These are phyloP conservation scores for Scaptomyza hsui DNA, from an alignment of 1,140 invertebrate genomes.

Conservation along the genomic window DNA sequence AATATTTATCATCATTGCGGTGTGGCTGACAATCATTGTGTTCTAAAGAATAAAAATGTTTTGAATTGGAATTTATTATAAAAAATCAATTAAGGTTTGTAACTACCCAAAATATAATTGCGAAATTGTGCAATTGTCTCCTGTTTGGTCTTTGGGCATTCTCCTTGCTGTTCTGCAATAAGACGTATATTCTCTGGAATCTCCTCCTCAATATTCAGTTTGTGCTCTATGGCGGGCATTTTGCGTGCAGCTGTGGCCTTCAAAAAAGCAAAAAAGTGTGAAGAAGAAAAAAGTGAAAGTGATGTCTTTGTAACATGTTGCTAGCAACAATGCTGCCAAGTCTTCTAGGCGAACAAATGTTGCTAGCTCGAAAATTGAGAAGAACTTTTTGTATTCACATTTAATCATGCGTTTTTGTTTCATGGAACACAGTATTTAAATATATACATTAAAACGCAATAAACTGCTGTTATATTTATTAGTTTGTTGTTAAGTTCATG, in stretches of 20 bases:
- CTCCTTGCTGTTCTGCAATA: conserved; percentile 84
- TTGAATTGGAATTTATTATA: background rate
- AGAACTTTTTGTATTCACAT: background rate
- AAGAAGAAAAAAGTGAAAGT: background rate
- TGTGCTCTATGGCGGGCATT: conserved; percentile 74
- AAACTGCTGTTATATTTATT: background rate
- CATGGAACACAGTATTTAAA: no score
- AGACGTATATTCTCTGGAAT: conserved; percentile 66
- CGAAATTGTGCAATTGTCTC: conserved; percentile 87
- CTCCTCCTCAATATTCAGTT: conserved; percentile 69
- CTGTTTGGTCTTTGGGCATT: conserved; percentile 85
- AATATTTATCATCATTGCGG: conserved; percentile 92
- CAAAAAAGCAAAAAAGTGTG: background rate
- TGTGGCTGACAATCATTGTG: conserved; percentile 89
- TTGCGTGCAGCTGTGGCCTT: conserved; percentile 44
- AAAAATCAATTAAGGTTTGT: background rate
- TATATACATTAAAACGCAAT: no score
- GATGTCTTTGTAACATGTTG: background rate
- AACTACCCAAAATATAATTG: conserved; percentile 90
- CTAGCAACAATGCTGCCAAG: background rate
- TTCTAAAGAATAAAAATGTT: conserved; percentile 84
- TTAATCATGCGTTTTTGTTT: background rate
- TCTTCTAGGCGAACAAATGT: background rate
- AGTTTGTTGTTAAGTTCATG: background rate
- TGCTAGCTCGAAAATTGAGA: conserved; percentile 4